phyloP scores from a whole-genome alignment of 2,113 vertebrate genomes.

The Lichenostomus cassidix region DNA sequence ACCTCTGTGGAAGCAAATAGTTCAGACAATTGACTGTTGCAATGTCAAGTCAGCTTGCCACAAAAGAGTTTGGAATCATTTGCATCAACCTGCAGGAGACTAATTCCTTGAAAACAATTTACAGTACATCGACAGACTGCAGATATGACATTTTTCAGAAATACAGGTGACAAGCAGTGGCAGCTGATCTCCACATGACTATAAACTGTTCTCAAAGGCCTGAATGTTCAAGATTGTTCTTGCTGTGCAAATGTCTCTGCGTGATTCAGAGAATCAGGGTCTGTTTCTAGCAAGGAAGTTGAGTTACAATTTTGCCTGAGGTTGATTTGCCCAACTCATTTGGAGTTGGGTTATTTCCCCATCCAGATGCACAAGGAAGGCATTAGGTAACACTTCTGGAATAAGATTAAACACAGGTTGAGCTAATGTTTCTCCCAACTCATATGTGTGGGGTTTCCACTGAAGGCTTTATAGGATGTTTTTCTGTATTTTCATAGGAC shows the following conservation, averaged over 20 bases:
- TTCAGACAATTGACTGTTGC: not conserved
- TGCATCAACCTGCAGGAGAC: not conserved
- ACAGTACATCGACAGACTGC: not conserved
- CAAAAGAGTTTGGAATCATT: not conserved
- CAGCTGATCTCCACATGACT: conserved; percentile 29
- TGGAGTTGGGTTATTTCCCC: not conserved
- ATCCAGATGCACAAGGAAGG: not conserved
- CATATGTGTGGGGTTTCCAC: not conserved
- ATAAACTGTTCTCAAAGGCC: not conserved
- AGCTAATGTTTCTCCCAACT: not conserved
- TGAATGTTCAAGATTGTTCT: not conserved
- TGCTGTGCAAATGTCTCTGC: not conserved
- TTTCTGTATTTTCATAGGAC: not conserved
- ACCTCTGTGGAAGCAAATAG: not conserved
- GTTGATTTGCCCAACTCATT: not conserved
- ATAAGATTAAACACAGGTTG: not conserved
- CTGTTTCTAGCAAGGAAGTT: not conserved
- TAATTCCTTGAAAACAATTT: conserved; percentile 5
- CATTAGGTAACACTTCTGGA: not conserved
- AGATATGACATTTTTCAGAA: not conserved
- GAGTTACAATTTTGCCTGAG: not conserved
- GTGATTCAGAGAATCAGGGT: not conserved
- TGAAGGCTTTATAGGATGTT: not conserved
- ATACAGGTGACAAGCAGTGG: not conserved
- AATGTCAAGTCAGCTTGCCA: not conserved